Conservation (phyloP, 2,797 vertebrate genomes). For the Gambusia yucatana region DNA sequence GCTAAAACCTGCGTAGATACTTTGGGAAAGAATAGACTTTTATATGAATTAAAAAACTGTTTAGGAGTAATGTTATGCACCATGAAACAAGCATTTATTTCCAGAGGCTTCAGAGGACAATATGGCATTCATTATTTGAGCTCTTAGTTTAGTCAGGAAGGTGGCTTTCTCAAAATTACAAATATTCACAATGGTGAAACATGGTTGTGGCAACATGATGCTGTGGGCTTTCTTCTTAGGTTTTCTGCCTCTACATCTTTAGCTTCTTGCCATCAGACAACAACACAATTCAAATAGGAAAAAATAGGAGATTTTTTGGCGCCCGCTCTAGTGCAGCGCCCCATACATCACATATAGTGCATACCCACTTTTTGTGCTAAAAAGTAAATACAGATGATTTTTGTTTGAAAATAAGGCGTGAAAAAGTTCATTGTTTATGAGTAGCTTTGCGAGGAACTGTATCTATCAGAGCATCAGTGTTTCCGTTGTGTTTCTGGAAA, state of each 20-base stretch:
- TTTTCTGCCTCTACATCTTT: too few relatives aligned
- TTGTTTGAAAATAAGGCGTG: not conserved
- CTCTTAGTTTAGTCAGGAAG: not conserved
- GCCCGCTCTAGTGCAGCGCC: too few relatives aligned
- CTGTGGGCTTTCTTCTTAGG: not conserved
- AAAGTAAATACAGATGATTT: not conserved
- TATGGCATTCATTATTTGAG: not conserved
- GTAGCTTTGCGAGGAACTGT: not conserved
- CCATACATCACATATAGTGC: too few relatives aligned
- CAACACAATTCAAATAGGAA: too few relatives aligned
- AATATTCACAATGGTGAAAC: not conserved
- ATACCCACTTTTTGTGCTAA: too few relatives aligned
- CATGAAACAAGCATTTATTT: not conserved
- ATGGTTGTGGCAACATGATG: not conserved
- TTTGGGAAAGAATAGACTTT: not conserved
- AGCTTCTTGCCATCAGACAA: too few relatives aligned
- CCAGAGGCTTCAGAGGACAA: not conserved
- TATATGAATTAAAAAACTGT: not conserved
- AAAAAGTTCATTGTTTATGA: not conserved
- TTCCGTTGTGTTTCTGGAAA: not conserved
- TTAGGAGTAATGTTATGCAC: not conserved
- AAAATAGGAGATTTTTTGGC: too few relatives aligned
- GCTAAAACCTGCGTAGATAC: not conserved
- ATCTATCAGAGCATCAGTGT: not conserved
- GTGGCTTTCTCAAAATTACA: not conserved